Evolutionary conservation across 2,888 invertebrate genomes (phyloP).

Genomic region (Rotaria sp.): DNA sequence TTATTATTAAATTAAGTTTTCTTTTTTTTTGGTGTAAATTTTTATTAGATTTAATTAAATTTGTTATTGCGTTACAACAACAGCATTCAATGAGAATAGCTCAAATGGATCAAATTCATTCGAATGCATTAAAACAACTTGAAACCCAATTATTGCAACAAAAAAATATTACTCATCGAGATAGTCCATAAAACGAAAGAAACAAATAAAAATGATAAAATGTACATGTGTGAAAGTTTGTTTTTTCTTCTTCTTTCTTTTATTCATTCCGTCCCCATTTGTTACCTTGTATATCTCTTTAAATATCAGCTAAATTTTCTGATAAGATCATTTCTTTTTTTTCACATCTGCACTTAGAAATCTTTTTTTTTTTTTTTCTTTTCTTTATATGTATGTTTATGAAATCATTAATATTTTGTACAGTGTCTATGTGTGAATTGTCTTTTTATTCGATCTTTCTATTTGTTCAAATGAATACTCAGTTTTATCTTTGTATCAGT

Average conservation of each 20-base stretch:
- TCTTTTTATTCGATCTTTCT: background rate
- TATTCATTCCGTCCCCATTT: background rate
- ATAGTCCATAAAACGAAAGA: background rate
- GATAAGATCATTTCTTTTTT: background rate
- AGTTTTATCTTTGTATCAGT: constrained; percentile 19
- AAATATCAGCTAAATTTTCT: background rate
- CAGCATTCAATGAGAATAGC: background rate
- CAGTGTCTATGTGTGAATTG: background rate
- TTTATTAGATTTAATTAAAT: background rate
- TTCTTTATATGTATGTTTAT: too few species aligned
- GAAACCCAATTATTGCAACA: background rate
- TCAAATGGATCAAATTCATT: background rate
- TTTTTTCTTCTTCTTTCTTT: background rate
- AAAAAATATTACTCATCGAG: background rate
- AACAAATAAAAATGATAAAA: background rate
- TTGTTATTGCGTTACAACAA: background rate
- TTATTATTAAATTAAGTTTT: background rate
- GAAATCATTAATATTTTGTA: background rate
- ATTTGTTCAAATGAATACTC: constrained; percentile 12
- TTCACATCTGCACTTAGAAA: too few species aligned
- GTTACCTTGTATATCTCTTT: background rate
- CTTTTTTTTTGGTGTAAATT: background rate
- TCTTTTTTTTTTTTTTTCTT: too few species aligned
- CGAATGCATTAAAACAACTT: background rate
- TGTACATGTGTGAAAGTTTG: background rate